Conservation (phyloP, 2,888 invertebrate species). For the Hirtodrosophila alboralis region DNA sequence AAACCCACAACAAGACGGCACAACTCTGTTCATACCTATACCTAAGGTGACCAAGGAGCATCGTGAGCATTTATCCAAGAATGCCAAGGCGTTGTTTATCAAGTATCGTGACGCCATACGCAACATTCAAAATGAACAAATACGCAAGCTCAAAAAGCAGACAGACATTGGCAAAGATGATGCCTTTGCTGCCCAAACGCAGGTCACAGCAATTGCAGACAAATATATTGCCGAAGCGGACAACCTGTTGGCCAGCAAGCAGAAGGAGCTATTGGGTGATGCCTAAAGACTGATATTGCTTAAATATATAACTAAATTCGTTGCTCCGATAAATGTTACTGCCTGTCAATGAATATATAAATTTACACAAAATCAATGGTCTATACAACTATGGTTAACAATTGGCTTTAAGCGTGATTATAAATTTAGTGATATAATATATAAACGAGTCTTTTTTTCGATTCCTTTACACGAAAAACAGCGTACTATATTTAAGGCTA, state of each 20-base stretch:
- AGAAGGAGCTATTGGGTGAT: conserved; percentile 89
- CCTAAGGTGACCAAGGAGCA: conserved; percentile 98
- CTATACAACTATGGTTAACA: not conserved
- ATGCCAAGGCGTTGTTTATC: conserved; percentile 92
- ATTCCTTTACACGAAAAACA: no score
- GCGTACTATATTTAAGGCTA: no score
- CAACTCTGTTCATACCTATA: conserved; percentile 93
- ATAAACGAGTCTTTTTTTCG: no score
- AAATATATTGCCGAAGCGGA: conserved; percentile 88
- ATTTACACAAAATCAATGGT: not conserved
- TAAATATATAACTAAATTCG: not conserved
- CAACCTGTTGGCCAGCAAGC: conserved; percentile 88
- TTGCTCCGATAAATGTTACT: conserved; percentile 18
- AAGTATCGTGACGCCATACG: conserved; percentile 91
- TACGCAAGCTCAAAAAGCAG: conserved; percentile 89
- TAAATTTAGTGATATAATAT: not conserved
- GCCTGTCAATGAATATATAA: conserved; percentile 9
- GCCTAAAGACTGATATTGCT: conserved; percentile 48
- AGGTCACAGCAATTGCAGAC: conserved; percentile 89
- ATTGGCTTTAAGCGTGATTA: not conserved
- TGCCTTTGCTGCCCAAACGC: conserved; percentile 87
- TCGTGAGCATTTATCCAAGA: conserved; percentile 93
- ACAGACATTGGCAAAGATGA: conserved; percentile 89
- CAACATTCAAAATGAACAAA: conserved; percentile 89
- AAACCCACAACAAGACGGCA: conserved; percentile 97